These are phyloP conservation scores for Macrophya annulata DNA, from an alignment of 2,888 invertebrate species.

Conservation along the genomic window DNA sequence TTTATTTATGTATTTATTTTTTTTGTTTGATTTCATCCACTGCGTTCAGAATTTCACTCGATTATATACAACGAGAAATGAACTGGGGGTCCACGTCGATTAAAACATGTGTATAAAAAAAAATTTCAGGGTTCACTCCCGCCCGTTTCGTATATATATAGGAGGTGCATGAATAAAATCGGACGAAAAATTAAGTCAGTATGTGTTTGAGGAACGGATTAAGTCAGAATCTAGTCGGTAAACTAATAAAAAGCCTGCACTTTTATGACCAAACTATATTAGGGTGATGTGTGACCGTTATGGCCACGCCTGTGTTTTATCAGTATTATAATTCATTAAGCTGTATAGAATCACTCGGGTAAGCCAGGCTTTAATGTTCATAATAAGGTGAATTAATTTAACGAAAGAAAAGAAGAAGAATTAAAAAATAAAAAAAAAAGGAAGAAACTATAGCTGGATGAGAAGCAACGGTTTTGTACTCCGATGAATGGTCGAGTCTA, in stretches of 20 bases:
- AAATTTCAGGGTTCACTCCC: neutral
- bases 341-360: neutral
- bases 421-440: neutral
- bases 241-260: neutral
- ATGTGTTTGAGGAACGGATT: neutral
- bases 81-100: neutral
- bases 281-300: neutral
- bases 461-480: conserved; percentile 16
- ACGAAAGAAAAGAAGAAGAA: neutral
- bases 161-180: neutral
- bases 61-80: neutral
- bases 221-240: neutral
- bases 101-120: neutral
- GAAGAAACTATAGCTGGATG: neutral
- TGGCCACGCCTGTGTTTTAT: neutral
- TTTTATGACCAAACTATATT: neutral
- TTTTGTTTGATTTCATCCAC: neutral
- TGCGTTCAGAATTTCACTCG: neutral
- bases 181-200: neutral
- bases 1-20: too few relatives aligned
- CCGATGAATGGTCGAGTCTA: conserved; percentile 37
- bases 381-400: conserved; percentile 17
- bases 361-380: neutral
- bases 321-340: neutral
- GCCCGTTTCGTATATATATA: neutral